Percentiles rank a stretch among this genome's conserved stretches.
Evolutionary conservation across 2,888 invertebrate species (phyloP).

Genomic region (Hanleya hanleyi): DNA sequence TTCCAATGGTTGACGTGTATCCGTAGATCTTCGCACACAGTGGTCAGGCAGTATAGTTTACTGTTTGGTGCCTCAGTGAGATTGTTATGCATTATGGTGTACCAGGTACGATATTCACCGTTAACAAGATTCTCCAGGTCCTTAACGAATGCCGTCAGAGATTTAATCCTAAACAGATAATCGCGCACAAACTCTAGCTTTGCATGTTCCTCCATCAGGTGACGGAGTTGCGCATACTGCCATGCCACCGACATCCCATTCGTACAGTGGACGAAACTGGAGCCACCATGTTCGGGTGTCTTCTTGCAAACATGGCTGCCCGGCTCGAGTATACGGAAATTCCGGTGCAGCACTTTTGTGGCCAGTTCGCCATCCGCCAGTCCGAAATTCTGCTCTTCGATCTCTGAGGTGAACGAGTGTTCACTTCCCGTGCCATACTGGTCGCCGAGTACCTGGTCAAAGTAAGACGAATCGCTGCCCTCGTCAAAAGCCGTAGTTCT

Average conservation of each 20-base stretch:
- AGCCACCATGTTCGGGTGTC: constrained; percentile 54
- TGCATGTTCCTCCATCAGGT: constrained; percentile 60
- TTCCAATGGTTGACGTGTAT: constrained; percentile 70
- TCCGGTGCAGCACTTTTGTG: constrained; percentile 49
- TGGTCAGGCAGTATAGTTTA: constrained; percentile 66
- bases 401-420: neutral
- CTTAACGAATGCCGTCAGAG: constrained; percentile 55
- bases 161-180: constrained; percentile 57
- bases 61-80: constrained; percentile 39
- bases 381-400: constrained; percentile 38
- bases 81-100: constrained; percentile 61
- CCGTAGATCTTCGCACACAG: constrained; percentile 70
- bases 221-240: constrained; percentile 58
- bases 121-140: constrained; percentile 60
- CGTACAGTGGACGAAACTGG: constrained; percentile 65
- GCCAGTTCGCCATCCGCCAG: constrained; percentile 57
- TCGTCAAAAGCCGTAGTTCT: constrained; percentile 53
- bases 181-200: constrained; percentile 64
- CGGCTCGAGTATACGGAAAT: constrained; percentile 62
- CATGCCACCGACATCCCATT: constrained; percentile 56
- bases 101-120: constrained; percentile 62
- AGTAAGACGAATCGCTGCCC: constrained; percentile 51
- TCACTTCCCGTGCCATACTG: constrained; percentile 8
- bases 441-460: neutral
- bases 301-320: constrained; percentile 64